phyloP scores from a whole-genome alignment of 37 sponge, comb jelly and placozoan genomes.

The Tethya wilhelma region DNA sequence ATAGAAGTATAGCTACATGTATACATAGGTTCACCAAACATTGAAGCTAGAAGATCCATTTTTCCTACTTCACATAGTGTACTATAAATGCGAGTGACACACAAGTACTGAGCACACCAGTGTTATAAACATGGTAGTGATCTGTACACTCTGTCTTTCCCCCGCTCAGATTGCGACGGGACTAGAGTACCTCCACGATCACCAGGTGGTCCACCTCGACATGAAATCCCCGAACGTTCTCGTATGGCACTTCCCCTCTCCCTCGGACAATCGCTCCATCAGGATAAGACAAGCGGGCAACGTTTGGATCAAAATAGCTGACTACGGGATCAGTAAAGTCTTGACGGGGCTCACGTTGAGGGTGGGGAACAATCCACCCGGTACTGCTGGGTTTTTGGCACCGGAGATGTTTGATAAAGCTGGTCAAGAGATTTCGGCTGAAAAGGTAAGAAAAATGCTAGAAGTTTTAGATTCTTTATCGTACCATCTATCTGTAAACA shows the following conservation, averaged over 20 bases:
- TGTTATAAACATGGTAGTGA: not conserved
- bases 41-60: no score
- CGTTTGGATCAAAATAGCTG: conserved; percentile 79
- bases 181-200: conserved; percentile 80
- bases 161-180: conserved; percentile 71
- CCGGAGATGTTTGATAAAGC: conserved; percentile 71
- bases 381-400: conserved; percentile 94
- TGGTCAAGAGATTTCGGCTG: conserved; percentile 58
- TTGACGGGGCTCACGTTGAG: conserved; percentile 50
- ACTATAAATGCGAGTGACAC: no score
- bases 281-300: conserved; percentile 49
- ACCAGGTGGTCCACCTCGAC: conserved; percentile 86
- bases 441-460: conserved; percentile 52
- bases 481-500: not conserved
- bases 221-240: conserved; percentile 89
- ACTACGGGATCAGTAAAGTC: conserved; percentile 84
- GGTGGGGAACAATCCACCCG: conserved; percentile 54
- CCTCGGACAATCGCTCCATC: not conserved
- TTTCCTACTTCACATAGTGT: no score
- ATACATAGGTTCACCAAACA: no score
- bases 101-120: not conserved
- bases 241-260: conserved; percentile 84
- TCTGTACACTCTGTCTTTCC: no score
- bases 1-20: no score
- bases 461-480: not conserved